A percentile compares a stretch with the other conserved stretches of the same genome.
phyloP scores from a whole-genome alignment of 2,888 invertebrate species.

The Ophonus ardosiacus region DNA sequence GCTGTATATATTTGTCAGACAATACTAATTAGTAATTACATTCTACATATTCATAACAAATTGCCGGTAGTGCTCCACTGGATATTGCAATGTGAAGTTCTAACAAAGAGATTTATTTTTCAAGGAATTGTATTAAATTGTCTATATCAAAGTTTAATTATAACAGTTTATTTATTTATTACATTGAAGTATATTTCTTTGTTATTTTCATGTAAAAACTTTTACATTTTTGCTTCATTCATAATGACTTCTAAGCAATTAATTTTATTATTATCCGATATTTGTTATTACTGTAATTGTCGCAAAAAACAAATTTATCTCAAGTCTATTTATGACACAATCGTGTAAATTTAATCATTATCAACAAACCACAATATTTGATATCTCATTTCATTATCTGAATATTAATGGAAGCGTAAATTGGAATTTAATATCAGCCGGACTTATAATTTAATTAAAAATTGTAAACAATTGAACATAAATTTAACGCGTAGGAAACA shows the following conservation, averaged over 20 bases:
- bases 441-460: neutral
- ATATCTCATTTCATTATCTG: too few relatives aligned
- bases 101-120: constrained; percentile 23
- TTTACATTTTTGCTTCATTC: constrained; percentile 20
- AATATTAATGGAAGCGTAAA: too few relatives aligned
- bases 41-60: neutral
- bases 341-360: neutral
- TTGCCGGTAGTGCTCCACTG: constrained; percentile 13
- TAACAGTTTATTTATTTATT: too few relatives aligned
- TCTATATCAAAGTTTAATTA: too few relatives aligned
- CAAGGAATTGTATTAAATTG: constrained; percentile 2
- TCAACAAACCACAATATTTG: neutral
- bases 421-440: neutral
- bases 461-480: constrained; percentile 6
- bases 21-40: neutral
- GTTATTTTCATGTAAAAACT: neutral
- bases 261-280: constrained; percentile 11
- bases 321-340: neutral
- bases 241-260: constrained; percentile 16
- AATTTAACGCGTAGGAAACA: neutral
- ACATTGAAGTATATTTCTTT: neutral
- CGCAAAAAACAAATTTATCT: neutral
- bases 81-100: neutral
- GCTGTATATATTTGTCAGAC: neutral
- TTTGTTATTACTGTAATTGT: constrained; percentile 1